Base-by-base conservation (phyloP, 2,113 vertebrate genomes). In the Salvelinus fontinalis region DNA sequence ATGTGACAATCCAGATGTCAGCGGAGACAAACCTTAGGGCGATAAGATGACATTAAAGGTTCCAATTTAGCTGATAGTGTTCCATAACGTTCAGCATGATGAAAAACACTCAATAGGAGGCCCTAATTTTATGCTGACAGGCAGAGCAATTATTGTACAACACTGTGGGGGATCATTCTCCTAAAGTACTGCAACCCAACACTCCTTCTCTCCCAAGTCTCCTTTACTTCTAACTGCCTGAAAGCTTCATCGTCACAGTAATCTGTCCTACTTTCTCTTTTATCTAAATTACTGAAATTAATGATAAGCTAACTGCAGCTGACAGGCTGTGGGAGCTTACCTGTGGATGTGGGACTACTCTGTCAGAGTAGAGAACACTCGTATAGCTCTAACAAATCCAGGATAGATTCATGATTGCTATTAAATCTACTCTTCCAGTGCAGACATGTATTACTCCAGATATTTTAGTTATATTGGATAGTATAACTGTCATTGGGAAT, bases 1-100 rank as follows among this genome's bases (percentile, higher is more conserved):
- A 31, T 75, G 34, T 16, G 70, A 54, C 29, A n/a, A 4, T 39
- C 62, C 70, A 60, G 57, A 49, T 16, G 16, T 74, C 78, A 70
- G 57, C 74, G 65, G 75, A 81, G 75, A 79, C 70, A 67, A 79
- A 76, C 81, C 84, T 80, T 76, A 54, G 49, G 79, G 24, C 18
- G 49, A 75, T 70, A 44, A 79, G 70, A 44, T 72, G 71, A 49
- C 73, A 74, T 84, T 73, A 83, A 48, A 65, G 81, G 83, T 81
- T 89, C 80, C 85, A 82, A 88, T 78, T 79, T 84, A 22, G 62
- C 77, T 27, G 79, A 71, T 65, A 2, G 5, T 73, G 70, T 82
- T 83, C 70, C 79, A 79, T 80, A 86, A 89, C 80, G 76, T 89
- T 86, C 82, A 89, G 67, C 86, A 85, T 87, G 82, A 89, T 88